Percentiles rank a stretch among this genome's conserved stretches.
These are phyloP conservation scores for Harmothoe impar DNA, from an alignment of 2,888 invertebrate genomes.

Conservation along the genomic window DNA sequence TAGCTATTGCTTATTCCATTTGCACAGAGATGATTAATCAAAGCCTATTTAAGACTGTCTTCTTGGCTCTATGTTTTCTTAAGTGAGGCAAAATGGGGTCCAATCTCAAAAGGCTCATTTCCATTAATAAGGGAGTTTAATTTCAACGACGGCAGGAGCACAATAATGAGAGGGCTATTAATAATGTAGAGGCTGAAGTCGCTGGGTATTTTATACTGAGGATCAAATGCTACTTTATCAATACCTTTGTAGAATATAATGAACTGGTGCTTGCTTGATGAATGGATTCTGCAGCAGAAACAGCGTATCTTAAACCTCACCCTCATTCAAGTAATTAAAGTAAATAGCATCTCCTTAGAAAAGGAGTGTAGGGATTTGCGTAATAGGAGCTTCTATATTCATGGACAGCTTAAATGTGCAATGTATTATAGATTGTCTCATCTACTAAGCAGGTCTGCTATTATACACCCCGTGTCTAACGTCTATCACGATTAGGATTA, in stretches of 20 bases:
- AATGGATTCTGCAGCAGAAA: conserved; percentile 34
- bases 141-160: conserved; percentile 46
- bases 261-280: conserved; percentile 2
- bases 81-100: conserved; percentile 49
- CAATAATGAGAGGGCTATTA: conserved; percentile 61
- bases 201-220: conserved; percentile 2
- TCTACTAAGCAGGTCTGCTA: background rate
- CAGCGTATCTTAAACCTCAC: background rate
- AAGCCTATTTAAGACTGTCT: conserved; percentile 57
- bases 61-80: conserved; percentile 58
- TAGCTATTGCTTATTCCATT: conserved; percentile 52
- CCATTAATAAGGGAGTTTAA: conserved; percentile 60
- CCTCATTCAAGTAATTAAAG: conserved; percentile 41
- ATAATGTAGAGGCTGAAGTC: conserved; percentile 8
- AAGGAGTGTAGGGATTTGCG: background rate
- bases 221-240: conserved; percentile 42
- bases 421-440: conserved; percentile 31
- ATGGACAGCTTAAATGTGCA: background rate
- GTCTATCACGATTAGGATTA: background rate
- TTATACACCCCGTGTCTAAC: background rate
- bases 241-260: conserved; percentile 50
- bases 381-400: conserved; percentile 44
- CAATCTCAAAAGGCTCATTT: conserved; percentile 42
- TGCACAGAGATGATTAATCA: conserved; percentile 56
- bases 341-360: conserved; percentile 37